Conservation (phyloP, 2,888 invertebrate genomes). For the Hybos culiciformis region DNA sequence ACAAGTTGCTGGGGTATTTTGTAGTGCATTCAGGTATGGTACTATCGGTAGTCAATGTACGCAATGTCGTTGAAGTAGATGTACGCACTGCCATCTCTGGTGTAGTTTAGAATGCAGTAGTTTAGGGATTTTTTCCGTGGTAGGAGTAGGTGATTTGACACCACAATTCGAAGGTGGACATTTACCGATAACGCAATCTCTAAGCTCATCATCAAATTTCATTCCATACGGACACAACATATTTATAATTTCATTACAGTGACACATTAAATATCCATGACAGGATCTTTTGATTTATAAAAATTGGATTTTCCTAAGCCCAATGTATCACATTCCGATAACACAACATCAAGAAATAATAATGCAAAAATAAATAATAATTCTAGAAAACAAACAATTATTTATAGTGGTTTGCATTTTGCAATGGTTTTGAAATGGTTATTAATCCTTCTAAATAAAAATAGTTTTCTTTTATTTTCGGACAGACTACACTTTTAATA, state of each 20-base stretch:
- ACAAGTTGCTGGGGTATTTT: too few species aligned
- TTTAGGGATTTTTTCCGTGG: too few species aligned
- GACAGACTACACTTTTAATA: too few species aligned
- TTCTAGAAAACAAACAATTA: not conserved
- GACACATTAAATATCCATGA: constrained; percentile 15
- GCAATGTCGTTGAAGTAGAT: too few species aligned
- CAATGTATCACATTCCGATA: not conserved
- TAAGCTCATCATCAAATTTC: constrained; percentile 8
- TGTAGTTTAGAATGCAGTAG: too few species aligned
- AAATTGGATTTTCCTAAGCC: constrained; percentile 7
- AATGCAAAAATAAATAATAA: not conserved
- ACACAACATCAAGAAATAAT: not conserved
- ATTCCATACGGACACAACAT: constrained; percentile 13
- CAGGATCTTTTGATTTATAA: constrained; percentile 13
- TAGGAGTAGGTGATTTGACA: not conserved
- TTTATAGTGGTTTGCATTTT: too few species aligned
- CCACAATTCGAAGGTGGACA: constrained; percentile 15
- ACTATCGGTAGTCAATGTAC: too few species aligned
- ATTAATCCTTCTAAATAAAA: too few species aligned
- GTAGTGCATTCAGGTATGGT: too few species aligned
- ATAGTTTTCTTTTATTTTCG: too few species aligned
- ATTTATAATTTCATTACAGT: constrained; percentile 7
- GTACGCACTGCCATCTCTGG: too few species aligned
- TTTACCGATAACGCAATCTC: constrained; percentile 12
- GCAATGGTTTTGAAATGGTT: too few species aligned